Percentiles rank a stretch among this genome's conserved stretches.
phyloP scores from a whole-genome alignment of 64 coral and sea anemone species.

The Dendrophyllia cribrosa region DNA sequence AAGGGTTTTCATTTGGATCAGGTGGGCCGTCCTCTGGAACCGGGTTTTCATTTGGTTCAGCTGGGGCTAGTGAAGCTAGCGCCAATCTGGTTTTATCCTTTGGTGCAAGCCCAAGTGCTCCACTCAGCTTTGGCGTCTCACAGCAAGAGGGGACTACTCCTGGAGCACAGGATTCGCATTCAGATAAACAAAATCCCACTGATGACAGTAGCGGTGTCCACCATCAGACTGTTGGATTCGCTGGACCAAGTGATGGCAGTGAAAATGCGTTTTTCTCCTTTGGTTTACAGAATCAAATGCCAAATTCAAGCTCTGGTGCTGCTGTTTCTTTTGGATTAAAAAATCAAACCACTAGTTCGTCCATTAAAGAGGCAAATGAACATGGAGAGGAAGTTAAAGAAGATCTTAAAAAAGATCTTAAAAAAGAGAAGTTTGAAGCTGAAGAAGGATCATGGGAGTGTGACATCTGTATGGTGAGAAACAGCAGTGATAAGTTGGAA shows the following conservation, averaged over 20 bases:
- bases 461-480: constrained; percentile 53
- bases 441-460: constrained; percentile 57
- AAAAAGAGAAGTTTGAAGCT: no score
- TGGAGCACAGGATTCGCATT: background rate
- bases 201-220: background rate
- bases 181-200: background rate
- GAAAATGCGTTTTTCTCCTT: background rate
- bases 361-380: background rate
- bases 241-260: background rate
- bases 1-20: constrained; percentile 31
- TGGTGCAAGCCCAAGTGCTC: background rate
- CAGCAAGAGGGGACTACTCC: background rate
- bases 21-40: background rate
- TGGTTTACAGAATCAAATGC: background rate
- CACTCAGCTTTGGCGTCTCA: background rate
- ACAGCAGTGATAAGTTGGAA: constrained; percentile 2
- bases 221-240: background rate
- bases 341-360: background rate
- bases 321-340: background rate
- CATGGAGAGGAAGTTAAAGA: no score
- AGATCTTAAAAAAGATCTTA: no score
- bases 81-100: background rate
- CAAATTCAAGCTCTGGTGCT: background rate
- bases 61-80: background rate
- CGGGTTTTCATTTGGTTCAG: background rate